phyloP scores from a whole-genome alignment of 2,888 invertebrate genomes.

The Caenorhabditis afra region DNA sequence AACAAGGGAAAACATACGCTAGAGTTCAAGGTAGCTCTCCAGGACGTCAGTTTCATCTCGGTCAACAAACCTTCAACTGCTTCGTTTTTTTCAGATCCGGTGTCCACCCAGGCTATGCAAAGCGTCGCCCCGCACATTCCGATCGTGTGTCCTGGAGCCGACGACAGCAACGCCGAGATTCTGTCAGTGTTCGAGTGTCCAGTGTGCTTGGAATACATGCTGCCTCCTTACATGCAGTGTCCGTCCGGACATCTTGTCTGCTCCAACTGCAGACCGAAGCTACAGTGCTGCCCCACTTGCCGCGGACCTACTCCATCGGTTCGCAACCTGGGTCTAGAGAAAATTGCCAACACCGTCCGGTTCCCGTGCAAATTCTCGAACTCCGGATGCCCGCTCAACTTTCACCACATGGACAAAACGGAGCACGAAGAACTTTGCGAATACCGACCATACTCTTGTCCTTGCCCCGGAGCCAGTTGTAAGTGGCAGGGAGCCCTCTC shows the following conservation, averaged over 20 bases:
- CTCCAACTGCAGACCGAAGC: conserved; percentile 95
- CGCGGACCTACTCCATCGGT: conserved; percentile 96
- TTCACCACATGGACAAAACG: conserved; percentile 89
- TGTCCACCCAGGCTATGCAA: conserved; percentile 44
- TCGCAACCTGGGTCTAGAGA: conserved; percentile 98
- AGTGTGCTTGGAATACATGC: conserved; percentile 98
- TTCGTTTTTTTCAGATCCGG: background rate
- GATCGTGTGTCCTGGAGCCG: conserved; percentile 53
- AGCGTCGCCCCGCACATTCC: conserved; percentile 63
- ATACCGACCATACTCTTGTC: conserved; percentile 97
- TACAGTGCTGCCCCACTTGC: conserved; percentile 97
- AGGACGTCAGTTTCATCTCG: conserved; percentile 7
- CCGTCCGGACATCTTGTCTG: conserved; percentile 93
- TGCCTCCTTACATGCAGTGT: conserved; percentile 98
- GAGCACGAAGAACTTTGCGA: conserved; percentile 99
- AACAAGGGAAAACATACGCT: conserved; percentile 66
- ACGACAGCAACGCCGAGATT: conserved; percentile 69
- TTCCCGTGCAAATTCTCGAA: conserved; percentile 99
- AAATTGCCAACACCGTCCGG: conserved; percentile 97
- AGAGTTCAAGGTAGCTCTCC: conserved; percentile 66
- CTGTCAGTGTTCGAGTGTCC: conserved; percentile 83
- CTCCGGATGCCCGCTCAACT: conserved; percentile 88
- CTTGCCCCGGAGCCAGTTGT: conserved; percentile 99
- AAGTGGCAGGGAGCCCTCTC: conserved; percentile 99
- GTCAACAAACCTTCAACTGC: no score